Evolutionary conservation across 2,888 invertebrate genomes (phyloP).

Genomic region (Globia sparganii): DNA sequence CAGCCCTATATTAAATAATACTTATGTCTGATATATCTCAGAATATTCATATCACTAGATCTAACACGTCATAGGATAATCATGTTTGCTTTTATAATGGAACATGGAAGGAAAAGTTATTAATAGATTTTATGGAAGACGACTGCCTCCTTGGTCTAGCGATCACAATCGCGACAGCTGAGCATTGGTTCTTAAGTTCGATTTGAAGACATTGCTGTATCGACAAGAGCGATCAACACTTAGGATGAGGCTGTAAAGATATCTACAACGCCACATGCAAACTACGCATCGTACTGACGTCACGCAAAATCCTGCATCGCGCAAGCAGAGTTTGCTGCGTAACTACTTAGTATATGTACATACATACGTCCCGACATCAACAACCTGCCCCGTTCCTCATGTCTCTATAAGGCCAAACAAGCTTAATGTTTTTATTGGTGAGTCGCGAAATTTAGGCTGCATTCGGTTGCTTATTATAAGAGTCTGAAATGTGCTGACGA

Average conservation of each 20-base stretch:
- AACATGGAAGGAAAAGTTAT: constrained; percentile 8
- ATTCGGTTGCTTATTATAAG: background rate
- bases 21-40: constrained; percentile 34
- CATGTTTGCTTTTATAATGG: constrained; percentile 34
- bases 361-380: too few species aligned
- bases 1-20: constrained; percentile 36
- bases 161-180: background rate
- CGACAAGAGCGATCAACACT: background rate
- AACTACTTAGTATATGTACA: too few species aligned
- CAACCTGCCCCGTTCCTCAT: too few species aligned
- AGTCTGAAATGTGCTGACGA: background rate
- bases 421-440: background rate
- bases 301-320: too few species aligned
- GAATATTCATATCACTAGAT: constrained; percentile 38
- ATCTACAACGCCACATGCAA: too few species aligned
- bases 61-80: constrained; percentile 48
- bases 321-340: too few species aligned
- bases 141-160: background rate
- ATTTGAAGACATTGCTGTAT: background rate
- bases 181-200: background rate
- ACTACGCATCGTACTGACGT: too few species aligned
- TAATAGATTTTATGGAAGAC: background rate
- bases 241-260: too few species aligned
- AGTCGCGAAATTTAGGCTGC: background rate
- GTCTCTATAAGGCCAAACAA: background rate